Conservation (phyloP, 2,797 vertebrate genomes). For the Gadopsis bispinosus region DNA sequence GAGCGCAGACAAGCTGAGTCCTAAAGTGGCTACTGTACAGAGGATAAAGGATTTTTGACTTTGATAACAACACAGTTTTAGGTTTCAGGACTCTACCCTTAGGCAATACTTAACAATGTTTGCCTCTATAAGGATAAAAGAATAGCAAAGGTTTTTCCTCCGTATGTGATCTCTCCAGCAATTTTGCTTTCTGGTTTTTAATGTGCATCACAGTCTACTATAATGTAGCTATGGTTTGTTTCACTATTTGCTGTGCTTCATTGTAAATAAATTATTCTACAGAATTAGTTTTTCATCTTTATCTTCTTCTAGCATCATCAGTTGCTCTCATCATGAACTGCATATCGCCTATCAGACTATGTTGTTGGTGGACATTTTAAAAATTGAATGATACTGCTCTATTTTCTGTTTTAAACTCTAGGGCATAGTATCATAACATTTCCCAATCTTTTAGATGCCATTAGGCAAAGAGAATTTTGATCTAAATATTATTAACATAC, state of each 20-base stretch:
- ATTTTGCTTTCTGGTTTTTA: not conserved
- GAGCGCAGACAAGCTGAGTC: not conserved
- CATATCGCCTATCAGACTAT: not conserved
- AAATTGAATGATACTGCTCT: not conserved
- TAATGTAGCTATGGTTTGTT: not conserved
- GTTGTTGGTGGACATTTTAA: not conserved
- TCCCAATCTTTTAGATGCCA: conserved; percentile 14
- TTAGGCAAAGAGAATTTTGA: conserved; percentile 26
- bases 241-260: not conserved
- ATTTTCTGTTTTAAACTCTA: conserved; percentile 5
- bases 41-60: not conserved
- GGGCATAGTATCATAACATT: not conserved
- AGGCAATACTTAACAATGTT: not conserved
- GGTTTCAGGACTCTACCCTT: not conserved
- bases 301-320: not conserved
- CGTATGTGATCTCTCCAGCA: not conserved
- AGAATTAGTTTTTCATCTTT: not conserved
- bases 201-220: not conserved
- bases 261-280: not conserved
- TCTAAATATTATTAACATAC: conserved; percentile 17
- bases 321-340: conserved; percentile 1
- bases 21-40: not conserved
- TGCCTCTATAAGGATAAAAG: not conserved
- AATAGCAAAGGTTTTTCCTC: not conserved
- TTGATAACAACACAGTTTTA: not conserved